Evolutionary conservation across 1,140 invertebrate genomes (phyloP).

Genomic region (Charaxes varanes): DNA sequence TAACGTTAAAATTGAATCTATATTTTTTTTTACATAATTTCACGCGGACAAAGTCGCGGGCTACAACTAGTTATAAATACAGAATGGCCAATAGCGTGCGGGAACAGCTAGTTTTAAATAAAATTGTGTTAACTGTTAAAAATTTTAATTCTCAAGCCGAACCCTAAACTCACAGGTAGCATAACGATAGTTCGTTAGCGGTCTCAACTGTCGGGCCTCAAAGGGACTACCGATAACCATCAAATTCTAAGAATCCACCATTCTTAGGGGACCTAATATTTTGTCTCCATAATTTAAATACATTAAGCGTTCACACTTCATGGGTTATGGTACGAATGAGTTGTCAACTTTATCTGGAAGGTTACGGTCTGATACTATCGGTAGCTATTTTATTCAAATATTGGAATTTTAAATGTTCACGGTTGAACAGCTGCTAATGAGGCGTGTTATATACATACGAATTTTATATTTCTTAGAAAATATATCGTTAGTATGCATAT

Average conservation of each 20-base stretch:
- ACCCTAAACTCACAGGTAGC: conserved; percentile 41
- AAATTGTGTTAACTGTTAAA: no score
- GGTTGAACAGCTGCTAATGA: no score
- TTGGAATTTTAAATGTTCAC: conserved; percentile 17
- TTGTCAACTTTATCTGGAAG: conserved; percentile 42
- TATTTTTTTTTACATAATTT: no score
- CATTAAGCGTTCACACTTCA: conserved; percentile 61
- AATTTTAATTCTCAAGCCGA: no score
- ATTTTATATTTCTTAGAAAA: no score
- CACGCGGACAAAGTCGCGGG: no score
- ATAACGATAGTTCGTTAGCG: conserved; percentile 53
- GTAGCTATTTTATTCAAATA: conserved; percentile 35
- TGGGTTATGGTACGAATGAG: conserved; percentile 39
- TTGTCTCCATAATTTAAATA: conserved; percentile 44
- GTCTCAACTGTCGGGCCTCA: conserved; percentile 37
- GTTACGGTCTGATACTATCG: conserved; percentile 23
- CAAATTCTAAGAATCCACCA: conserved; percentile 52
- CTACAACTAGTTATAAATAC: no score
- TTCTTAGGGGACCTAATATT: conserved; percentile 33
- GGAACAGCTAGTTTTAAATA: no score
- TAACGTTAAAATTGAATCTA: no score
- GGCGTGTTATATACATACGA: no score
- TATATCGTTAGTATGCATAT: no score
- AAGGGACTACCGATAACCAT: conserved; percentile 53
- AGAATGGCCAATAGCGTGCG: no score